A percentile compares a stretch with the other conserved stretches of the same genome.
These are phyloP conservation scores for Centropristis striata DNA, from an alignment of 2,113 vertebrate genomes.

Conservation along the genomic window DNA sequence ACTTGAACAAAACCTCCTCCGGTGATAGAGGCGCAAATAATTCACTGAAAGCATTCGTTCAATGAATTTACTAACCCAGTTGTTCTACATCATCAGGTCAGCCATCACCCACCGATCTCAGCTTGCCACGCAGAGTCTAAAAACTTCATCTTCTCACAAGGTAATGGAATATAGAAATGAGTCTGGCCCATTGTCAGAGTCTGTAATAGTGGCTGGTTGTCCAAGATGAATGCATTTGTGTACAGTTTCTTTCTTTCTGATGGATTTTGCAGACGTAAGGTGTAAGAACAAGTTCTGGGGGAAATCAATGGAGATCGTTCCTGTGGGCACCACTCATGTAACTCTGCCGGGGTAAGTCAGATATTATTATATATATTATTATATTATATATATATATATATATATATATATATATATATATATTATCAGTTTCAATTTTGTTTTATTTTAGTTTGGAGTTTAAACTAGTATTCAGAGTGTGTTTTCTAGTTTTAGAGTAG, in stretches of 20 bases:
- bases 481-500: too few relatives aligned
- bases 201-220: background rate
- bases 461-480: too few relatives aligned
- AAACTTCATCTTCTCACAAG: slow-evolving; percentile 98
- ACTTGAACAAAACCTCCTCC: too few relatives aligned
- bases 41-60: background rate
- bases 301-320: slow-evolving; percentile 99
- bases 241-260: slow-evolving; percentile 15
- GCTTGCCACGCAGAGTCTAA: slow-evolving; percentile 96
- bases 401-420: too few relatives aligned
- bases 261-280: slow-evolving; percentile 90
- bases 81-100: slow-evolving; percentile 87
- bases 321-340: slow-evolving; percentile 93
- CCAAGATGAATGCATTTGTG: background rate
- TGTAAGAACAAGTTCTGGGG: slow-evolving; percentile 99
- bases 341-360: slow-evolving; percentile 92
- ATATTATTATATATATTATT: too few relatives aligned
- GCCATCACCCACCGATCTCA: slow-evolving; percentile 98
- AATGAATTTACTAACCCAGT: background rate
- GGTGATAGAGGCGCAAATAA: background rate
- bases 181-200: background rate
- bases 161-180: slow-evolving; percentile 78
- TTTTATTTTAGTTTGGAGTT: too few relatives aligned
- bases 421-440: too few relatives aligned
- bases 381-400: too few relatives aligned